These are phyloP conservation scores for Trypoxylus dichotomus DNA, from an alignment of 1,140 invertebrate genomes.

Conservation along the genomic window DNA sequence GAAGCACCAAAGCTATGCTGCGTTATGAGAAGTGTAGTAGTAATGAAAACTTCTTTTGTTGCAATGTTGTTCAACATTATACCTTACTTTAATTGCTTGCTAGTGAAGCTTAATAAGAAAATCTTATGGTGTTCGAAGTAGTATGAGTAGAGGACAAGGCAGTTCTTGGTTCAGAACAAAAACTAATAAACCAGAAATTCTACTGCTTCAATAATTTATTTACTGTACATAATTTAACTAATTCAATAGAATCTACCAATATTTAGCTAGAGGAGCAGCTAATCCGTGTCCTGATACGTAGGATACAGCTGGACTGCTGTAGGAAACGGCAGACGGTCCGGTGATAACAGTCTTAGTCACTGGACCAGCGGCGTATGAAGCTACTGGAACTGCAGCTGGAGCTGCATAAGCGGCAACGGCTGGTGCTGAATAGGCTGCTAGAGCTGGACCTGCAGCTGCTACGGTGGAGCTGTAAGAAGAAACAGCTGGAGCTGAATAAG, in stretches of 20 bases:
- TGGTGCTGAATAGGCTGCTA: background rate
- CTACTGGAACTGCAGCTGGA: background rate
- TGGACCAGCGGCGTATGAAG: background rate
- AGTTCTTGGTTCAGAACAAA: background rate
- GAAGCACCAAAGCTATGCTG: too few species aligned
- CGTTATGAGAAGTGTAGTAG: too few species aligned
- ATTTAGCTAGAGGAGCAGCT: slow-evolving; percentile 4
- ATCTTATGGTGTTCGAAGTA: too few species aligned
- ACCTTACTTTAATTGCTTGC: too few species aligned
- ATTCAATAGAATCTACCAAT: background rate
- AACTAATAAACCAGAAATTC: background rate
- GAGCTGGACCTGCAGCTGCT: background rate
- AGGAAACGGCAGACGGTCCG: slow-evolving; percentile 1
- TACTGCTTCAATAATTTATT: slow-evolving; percentile 10
- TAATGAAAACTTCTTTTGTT: too few species aligned
- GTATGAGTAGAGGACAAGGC: too few species aligned
- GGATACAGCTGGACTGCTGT: slow-evolving; percentile 12
- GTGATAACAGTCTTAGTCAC: slow-evolving; percentile 18
- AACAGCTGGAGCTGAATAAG: background rate
- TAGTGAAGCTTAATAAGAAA: too few species aligned
- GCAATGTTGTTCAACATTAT: too few species aligned
- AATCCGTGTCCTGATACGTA: background rate
- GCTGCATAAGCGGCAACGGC: background rate
- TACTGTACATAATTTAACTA: background rate
- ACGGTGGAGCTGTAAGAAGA: background rate